A percentile compares a stretch with the other conserved stretches of the same genome.
phyloP scores from a whole-genome alignment of 2,797 vertebrate genomes.

The Silurus lanzhouensis region DNA sequence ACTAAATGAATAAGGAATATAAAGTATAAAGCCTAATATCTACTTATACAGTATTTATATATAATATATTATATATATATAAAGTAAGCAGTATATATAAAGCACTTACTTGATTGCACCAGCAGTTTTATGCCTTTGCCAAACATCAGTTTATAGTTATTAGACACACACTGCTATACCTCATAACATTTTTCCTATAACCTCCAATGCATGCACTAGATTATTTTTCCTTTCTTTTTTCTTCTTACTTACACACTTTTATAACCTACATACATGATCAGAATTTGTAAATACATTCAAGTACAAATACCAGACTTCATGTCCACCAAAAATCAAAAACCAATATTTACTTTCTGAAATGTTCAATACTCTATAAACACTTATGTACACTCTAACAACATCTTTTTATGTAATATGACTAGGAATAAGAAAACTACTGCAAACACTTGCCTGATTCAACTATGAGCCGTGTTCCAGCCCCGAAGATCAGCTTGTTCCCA shows the following conservation, averaged over 20 bases:
- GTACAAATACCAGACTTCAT: not conserved
- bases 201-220: not conserved
- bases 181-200: not conserved
- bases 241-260: not conserved
- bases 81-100: not conserved
- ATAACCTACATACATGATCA: not conserved
- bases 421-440: not conserved
- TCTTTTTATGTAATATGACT: too few relatives aligned
- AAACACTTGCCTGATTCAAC: constrained; percentile 42
- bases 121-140: not conserved
- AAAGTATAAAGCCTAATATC: too few relatives aligned
- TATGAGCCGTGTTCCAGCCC: constrained; percentile 35
- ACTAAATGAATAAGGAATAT: too few relatives aligned
- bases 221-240: too few relatives aligned
- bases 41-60: too few relatives aligned
- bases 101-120: not conserved
- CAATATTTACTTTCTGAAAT: not conserved
- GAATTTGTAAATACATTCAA: not conserved
- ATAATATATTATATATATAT: too few relatives aligned
- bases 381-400: not conserved
- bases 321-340: too few relatives aligned
- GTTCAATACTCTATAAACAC: not conserved
- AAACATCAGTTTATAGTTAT: not conserved
- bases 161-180: not conserved
- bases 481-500: constrained; percentile 47